phyloP scores from a whole-genome alignment of 2,113 vertebrate genomes.

The Peucedramus taeniatus region DNA sequence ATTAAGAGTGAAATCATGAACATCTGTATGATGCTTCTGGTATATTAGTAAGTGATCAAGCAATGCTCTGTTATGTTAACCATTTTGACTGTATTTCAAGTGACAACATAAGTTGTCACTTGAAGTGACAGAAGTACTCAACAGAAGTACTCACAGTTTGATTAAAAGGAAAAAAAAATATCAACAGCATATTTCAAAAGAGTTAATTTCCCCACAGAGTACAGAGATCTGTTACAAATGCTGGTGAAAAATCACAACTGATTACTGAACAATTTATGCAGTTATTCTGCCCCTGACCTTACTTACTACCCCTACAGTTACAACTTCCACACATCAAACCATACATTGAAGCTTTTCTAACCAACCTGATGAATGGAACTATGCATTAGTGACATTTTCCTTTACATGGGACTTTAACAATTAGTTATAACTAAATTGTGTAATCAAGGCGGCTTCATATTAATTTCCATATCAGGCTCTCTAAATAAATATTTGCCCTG shows the following conservation, averaged over 20 bases:
- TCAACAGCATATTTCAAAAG: background rate
- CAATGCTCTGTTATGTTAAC: background rate
- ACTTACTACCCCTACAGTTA: background rate
- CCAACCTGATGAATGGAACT: background rate
- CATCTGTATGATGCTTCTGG: background rate
- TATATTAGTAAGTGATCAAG: background rate
- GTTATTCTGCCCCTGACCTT: background rate
- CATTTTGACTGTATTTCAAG: background rate
- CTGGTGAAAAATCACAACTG: background rate
- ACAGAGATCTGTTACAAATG: background rate
- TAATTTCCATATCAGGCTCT: background rate
- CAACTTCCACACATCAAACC: background rate
- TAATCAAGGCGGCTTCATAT: background rate
- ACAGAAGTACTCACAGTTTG: background rate
- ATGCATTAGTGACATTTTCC: background rate
- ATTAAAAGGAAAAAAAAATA: constrained; percentile 1
- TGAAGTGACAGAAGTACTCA: no score
- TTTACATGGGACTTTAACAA: background rate
- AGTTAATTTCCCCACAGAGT: background rate
- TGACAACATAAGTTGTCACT: background rate
- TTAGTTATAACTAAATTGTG: background rate
- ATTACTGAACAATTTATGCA: background rate
- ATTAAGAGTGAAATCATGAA: background rate
- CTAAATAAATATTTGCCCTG: background rate
- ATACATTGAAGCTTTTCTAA: background rate